phyloP scores from a whole-genome alignment of 2,888 invertebrate species.

The Cancer borealis region DNA sequence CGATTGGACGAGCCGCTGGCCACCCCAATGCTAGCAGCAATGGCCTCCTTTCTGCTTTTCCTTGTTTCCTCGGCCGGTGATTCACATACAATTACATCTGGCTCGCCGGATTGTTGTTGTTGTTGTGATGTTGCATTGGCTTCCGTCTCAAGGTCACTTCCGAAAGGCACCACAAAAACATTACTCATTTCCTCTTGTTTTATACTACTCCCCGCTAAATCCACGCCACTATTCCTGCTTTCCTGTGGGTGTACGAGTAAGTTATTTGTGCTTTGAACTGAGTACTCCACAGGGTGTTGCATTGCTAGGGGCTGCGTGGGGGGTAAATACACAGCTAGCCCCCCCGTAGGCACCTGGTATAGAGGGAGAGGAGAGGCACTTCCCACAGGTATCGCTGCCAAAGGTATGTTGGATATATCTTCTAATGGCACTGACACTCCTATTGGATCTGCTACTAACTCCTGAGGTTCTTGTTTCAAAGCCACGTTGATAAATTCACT shows the following conservation, averaged over 20 bases:
- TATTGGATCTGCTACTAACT: neutral
- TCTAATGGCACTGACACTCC: neutral
- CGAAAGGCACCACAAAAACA: conserved; percentile 22
- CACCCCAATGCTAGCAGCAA: neutral
- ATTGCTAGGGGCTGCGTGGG: neutral
- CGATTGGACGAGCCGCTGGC: neutral
- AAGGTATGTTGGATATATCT: neutral
- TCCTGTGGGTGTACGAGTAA: neutral
- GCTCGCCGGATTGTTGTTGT: neutral
- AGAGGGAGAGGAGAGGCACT: neutral
- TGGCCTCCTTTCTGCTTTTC: neutral
- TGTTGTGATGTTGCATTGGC: neutral
- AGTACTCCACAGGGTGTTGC: neutral
- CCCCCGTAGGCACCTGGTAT: neutral
- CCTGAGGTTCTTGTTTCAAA: neutral
- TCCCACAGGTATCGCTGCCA: neutral
- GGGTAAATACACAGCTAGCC: neutral
- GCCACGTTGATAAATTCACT: neutral
- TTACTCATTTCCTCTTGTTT: conserved; percentile 25
- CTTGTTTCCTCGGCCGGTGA: neutral
- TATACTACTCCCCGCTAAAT: neutral
- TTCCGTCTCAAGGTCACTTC: neutral
- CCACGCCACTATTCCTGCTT: neutral
- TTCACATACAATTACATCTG: neutral
- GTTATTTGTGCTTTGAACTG: neutral